Conservation (phyloP, 2,797 vertebrate genomes). For the Manis crassicaudata region DNA sequence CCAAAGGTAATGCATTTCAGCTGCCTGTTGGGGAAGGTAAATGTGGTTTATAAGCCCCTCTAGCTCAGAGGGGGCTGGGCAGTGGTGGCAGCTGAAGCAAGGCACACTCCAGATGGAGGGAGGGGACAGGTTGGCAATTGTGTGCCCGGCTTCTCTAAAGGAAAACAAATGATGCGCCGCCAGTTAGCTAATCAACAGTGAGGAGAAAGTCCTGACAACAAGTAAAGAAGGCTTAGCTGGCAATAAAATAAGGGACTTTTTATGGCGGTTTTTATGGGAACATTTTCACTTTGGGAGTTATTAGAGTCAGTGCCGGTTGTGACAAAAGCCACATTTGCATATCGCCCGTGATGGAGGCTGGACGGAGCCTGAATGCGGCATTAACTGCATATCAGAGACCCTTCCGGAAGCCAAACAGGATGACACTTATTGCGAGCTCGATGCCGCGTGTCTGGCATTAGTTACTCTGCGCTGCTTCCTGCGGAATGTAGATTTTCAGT, state of each 20-base stretch:
- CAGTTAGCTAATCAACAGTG: conserved; percentile 69
- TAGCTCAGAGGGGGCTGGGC: conserved; percentile 24
- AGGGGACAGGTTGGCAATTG: not conserved
- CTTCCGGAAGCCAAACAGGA: conserved; percentile 67
- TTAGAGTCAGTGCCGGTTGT: conserved; percentile 81
- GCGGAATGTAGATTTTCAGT: conserved; percentile 55
- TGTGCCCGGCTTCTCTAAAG: conserved; percentile 34
- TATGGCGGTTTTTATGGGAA: conserved; percentile 83
- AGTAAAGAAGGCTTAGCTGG: conserved; percentile 79
- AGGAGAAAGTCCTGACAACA: conserved; percentile 79
- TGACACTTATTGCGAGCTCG: conserved; percentile 65
- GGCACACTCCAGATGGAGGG: conserved; percentile 28
- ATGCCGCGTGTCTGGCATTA: conserved; percentile 58
- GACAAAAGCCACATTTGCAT: conserved; percentile 82
- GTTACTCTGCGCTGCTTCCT: conserved; percentile 55
- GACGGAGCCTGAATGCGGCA: conserved; percentile 52
- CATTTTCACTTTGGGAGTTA: conserved; percentile 83
- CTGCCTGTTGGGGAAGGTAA: conserved; percentile 39
- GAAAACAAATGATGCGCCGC: not conserved
- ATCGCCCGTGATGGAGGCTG: conserved; percentile 70
- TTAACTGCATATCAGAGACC: conserved; percentile 70
- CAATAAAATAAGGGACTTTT: conserved; percentile 80
- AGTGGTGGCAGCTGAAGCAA: not conserved
- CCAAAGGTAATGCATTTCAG: conserved; percentile 53
- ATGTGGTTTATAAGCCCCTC: conserved; percentile 55